phyloP scores from a whole-genome alignment of 2,113 vertebrate genomes.

The Etheostoma spectabile region DNA sequence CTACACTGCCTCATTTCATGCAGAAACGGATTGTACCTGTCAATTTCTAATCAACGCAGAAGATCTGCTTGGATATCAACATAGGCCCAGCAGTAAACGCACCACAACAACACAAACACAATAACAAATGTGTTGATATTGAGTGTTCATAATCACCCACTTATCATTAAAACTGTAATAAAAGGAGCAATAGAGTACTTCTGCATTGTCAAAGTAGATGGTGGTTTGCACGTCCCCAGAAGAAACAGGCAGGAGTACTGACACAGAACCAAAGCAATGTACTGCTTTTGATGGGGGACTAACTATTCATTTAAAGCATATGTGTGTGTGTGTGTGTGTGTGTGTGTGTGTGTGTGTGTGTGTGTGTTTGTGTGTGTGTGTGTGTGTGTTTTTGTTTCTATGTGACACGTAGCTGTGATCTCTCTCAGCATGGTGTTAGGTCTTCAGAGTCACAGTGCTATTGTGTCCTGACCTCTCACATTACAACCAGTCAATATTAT shows the following conservation, averaged over 20 bases:
- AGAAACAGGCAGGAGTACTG: no score
- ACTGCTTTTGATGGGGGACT: no score
- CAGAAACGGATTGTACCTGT: neutral
- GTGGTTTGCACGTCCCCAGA: no score
- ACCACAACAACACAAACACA: neutral
- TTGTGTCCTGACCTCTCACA: constrained; percentile 75
- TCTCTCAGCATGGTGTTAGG: constrained; percentile 71
- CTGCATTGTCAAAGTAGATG: no score
- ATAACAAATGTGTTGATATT: neutral
- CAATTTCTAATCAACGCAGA: neutral
- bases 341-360: no score
- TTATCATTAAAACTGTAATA: neutral
- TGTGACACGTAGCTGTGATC: constrained; percentile 73
- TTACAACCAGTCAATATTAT: constrained; percentile 76
- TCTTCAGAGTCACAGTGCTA: constrained; percentile 73
- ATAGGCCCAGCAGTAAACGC: neutral
- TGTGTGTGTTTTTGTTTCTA: constrained; percentile 6
- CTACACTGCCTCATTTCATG: neutral
- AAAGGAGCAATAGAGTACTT: neutral
- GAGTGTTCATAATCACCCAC: neutral
- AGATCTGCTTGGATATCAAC: neutral
- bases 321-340: no score
- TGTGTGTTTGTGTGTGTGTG: constrained; percentile 17
- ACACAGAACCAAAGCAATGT: no score
- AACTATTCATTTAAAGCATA: no score